Conservation (phyloP, 1,140 invertebrate genomes). For the Sycobia sp. region DNA sequence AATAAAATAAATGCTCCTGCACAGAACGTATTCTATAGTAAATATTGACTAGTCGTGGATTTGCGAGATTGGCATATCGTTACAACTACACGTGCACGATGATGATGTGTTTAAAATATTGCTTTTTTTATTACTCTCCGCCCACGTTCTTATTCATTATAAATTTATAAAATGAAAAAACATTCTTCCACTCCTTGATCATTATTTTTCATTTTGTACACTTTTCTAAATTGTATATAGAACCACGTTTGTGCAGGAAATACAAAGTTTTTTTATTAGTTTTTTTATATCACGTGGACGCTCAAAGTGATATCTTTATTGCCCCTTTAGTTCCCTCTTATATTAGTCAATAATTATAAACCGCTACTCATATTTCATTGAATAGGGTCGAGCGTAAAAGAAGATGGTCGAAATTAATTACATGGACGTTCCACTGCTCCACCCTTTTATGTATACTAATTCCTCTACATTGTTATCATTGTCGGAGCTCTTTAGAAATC, state of each 20-base stretch:
- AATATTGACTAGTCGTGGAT: slow-evolving; percentile 32
- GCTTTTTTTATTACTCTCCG: too few species aligned
- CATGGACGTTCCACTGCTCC: too few species aligned
- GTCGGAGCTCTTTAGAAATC: neutral
- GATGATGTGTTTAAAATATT: slow-evolving; percentile 27
- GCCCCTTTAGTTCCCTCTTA: slow-evolving; percentile 33
- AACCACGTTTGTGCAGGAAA: slow-evolving; percentile 21
- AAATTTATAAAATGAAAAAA: neutral
- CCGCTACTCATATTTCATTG: neutral
- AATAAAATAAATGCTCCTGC: slow-evolving; percentile 29
- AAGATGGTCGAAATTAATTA: too few species aligned
- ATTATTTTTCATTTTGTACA: too few species aligned
- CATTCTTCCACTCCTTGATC: too few species aligned
- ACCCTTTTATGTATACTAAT: neutral
- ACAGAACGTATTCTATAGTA: slow-evolving; percentile 23
- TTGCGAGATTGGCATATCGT: slow-evolving; percentile 5
- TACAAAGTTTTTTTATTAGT: slow-evolving; percentile 12
- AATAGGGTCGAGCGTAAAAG: neutral
- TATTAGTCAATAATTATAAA: slow-evolving; percentile 11
- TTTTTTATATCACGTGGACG: slow-evolving; percentile 6
- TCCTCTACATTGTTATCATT: too few species aligned
- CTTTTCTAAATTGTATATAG: neutral
- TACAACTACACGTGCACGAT: slow-evolving; percentile 9
- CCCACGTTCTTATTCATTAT: neutral
- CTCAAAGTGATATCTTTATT: slow-evolving; percentile 32